Conservation (phyloP, 2,888 invertebrate genomes). For the Eupeodes luniger region DNA sequence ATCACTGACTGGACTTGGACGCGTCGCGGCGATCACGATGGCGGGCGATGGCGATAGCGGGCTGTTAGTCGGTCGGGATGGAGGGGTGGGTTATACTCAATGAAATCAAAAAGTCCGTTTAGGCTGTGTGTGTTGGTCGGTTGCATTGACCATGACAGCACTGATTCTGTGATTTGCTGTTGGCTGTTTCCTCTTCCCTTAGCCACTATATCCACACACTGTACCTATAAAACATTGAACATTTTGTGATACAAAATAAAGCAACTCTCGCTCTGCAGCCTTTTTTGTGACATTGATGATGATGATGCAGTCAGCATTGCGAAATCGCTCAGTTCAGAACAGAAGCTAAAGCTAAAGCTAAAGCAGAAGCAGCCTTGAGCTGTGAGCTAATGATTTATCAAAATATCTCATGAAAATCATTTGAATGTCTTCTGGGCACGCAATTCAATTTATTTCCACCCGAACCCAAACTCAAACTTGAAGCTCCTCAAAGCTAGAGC, state of each 20-base stretch:
- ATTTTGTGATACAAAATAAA: slow-evolving; percentile 16
- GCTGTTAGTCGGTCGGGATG: background rate
- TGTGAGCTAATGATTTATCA: slow-evolving; percentile 40
- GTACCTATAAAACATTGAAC: background rate
- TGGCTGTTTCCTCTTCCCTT: slow-evolving; percentile 9
- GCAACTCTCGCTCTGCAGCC: background rate
- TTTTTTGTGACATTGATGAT: slow-evolving; percentile 41
- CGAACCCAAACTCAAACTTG: background rate
- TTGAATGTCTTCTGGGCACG: slow-evolving; percentile 39
- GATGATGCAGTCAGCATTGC: slow-evolving; percentile 28
- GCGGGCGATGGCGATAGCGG: too few relatives aligned
- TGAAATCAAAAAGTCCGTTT: slow-evolving; percentile 41
- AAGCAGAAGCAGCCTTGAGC: slow-evolving; percentile 25
- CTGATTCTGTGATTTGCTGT: slow-evolving; percentile 27
- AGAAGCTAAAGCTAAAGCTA: background rate
- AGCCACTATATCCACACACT: background rate
- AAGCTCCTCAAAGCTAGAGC: background rate
- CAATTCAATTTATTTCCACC: slow-evolving; percentile 36
- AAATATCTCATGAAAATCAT: slow-evolving; percentile 27
- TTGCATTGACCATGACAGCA: slow-evolving; percentile 20
- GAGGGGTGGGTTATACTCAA: background rate
- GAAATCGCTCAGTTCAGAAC: background rate
- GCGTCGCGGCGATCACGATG: too few relatives aligned
- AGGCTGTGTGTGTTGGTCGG: slow-evolving; percentile 11
- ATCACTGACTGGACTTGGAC: background rate